Evolutionary conservation across 2,797 vertebrate genomes (phyloP).

Genomic region (Acanthiza pusilla): DNA sequence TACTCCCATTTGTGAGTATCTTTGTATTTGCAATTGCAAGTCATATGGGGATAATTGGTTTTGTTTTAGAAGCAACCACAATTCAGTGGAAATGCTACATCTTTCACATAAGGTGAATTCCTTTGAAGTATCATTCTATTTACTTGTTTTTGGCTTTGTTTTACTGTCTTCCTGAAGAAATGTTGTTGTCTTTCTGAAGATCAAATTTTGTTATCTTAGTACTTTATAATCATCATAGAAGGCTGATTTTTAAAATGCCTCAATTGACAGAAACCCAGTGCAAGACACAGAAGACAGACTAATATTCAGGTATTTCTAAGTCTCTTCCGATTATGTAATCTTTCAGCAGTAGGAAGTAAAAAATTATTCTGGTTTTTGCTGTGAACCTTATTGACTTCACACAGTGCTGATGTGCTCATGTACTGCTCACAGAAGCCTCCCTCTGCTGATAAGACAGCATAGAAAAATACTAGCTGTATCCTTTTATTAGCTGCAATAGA

Average conservation of each 20-base stretch:
- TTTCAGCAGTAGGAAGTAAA: neutral
- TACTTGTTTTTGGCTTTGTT: neutral
- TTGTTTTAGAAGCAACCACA: neutral
- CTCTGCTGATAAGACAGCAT: neutral
- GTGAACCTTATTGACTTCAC: fast-evolving
- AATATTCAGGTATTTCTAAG: neutral
- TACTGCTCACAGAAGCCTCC: neutral
- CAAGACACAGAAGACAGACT: neutral
- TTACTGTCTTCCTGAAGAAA: neutral
- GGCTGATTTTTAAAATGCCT: neutral
- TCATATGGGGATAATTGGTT: neutral
- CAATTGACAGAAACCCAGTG: neutral
- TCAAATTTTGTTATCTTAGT: neutral
- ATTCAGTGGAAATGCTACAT: neutral
- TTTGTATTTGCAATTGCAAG: neutral
- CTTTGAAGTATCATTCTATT: neutral
- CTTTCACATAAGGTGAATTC: neutral
- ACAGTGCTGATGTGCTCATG: fast-evolving
- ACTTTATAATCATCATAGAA: neutral
- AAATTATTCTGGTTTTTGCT: neutral
- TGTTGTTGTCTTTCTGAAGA: neutral
- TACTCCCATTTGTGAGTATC: neutral
- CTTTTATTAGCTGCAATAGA: neutral
- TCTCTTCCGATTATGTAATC: neutral
- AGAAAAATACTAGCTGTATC: neutral